Percentiles rank a stretch among this genome's conserved stretches.
Conservation (phyloP, 2,113 vertebrate species). For the Nematolebias whitei region DNA sequence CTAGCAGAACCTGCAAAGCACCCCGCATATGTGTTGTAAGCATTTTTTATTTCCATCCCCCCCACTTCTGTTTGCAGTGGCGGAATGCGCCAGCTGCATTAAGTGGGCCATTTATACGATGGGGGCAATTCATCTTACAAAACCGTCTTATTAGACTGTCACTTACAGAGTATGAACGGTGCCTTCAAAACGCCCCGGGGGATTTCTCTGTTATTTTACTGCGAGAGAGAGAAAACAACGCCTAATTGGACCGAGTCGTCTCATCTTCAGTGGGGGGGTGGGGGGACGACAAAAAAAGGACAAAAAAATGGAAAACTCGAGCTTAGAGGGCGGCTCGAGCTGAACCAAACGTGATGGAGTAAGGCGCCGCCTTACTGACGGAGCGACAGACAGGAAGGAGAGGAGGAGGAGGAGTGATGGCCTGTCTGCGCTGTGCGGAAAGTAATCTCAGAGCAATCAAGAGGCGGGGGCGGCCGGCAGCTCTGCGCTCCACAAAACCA, state of each 20-base stretch:
- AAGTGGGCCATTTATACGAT: slow-evolving; percentile 77
- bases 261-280: slow-evolving; percentile 58
- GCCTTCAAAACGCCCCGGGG: slow-evolving; percentile 71
- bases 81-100: slow-evolving; percentile 68
- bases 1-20: slow-evolving; percentile 43
- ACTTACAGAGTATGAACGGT: slow-evolving; percentile 78
- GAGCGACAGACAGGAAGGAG: slow-evolving; percentile 41
- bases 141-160: slow-evolving; percentile 80
- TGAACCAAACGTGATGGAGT: too few relatives aligned
- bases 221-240: slow-evolving; percentile 66
- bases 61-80: slow-evolving; percentile 56
- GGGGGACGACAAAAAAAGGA: slow-evolving; percentile 51
- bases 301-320: slow-evolving; percentile 20
- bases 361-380: slow-evolving; percentile 39
- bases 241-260: slow-evolving; percentile 78
- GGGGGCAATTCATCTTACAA: slow-evolving; percentile 79
- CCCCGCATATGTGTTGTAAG: slow-evolving; percentile 64
- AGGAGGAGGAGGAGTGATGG: slow-evolving; percentile 67
- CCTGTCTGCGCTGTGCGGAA: slow-evolving; percentile 65
- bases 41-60: slow-evolving; percentile 25
- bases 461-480: slow-evolving; percentile 59
- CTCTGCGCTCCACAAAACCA: slow-evolving; percentile 55
- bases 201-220: slow-evolving; percentile 75
- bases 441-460: slow-evolving; percentile 76
- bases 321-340: too few relatives aligned